Evolutionary conservation across 1,140 invertebrate species (phyloP).

Genomic region (Musca vetustissima): DNA sequence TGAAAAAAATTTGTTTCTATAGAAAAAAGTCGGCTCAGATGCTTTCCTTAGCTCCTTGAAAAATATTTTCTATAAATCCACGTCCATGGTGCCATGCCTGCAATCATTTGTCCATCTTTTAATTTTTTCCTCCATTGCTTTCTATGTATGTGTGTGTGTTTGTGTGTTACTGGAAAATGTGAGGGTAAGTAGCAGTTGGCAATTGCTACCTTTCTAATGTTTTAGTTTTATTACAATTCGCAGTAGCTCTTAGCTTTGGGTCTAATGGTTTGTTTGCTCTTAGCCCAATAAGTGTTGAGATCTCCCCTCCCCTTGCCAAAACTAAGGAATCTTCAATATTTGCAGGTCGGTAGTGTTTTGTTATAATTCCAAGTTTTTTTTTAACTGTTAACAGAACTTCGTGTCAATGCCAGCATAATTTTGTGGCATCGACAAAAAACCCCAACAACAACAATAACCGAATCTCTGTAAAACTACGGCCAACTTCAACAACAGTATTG

Average conservation of each 20-base stretch:
- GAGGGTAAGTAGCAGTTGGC: conserved; percentile 16
- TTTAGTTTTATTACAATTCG: too few relatives aligned
- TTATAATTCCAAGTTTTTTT: not conserved
- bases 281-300: too few relatives aligned
- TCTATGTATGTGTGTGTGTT: not conserved
- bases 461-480: too few relatives aligned
- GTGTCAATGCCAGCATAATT: conserved; percentile 22
- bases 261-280: not conserved
- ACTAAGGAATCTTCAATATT: not conserved
- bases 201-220: conserved; percentile 22
- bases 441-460: conserved; percentile 5
- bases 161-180: not conserved
- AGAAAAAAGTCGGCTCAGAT: too few relatives aligned
- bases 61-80: too few relatives aligned
- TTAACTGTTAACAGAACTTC: conserved; percentile 1
- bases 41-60: too few relatives aligned
- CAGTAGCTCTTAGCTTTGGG: not conserved
- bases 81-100: too few relatives aligned
- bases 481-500: not conserved
- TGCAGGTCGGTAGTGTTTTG: not conserved
- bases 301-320: too few relatives aligned
- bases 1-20: too few relatives aligned
- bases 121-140: too few relatives aligned
- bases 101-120: too few relatives aligned
- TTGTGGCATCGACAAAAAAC: conserved; percentile 4